Evolutionary conservation across 2,888 invertebrate genomes (phyloP), one percentile per base, ranked within the genome.

Genomic region (Drosophila colorata): DNA sequence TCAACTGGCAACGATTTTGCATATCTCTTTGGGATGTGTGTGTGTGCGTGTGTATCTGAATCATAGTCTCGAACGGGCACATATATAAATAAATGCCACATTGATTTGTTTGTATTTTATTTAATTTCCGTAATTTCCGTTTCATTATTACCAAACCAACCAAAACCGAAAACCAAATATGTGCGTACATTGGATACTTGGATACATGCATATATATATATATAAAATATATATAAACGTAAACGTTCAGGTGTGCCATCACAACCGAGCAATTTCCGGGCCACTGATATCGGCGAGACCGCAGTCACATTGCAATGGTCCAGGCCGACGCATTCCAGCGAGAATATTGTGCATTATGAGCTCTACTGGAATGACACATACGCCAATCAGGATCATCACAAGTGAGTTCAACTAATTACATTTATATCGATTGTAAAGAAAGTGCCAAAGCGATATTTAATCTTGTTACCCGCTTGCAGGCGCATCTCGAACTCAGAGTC

Each of bases 281-380:
- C 96, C 13, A 95, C 95, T 69, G 96, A 98, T 91, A 95, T 96
- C 58, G 97, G 97, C 53, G 98, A 99, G 92, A 97, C 97, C 53
- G 95, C 96, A 67, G 97, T 99, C 61, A 96, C 96, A 64, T 94
- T 99, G 87, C 96, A 96, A 81, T 99, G 99, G 99, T 96, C 95
- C 67, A 95, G 96, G 89, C 99, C 99, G 16, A 95, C 96, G 70
- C 97, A 97, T 93, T 96, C 97, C 72, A 96, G 97, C 71, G 98
- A 98, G 92, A 97, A 96, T 92, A 98, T 99, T 91, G 95, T 97
- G 78, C 97, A 97, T 90, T 99, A 99, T 93, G 98, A 98, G 93
- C 94, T 99, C 23, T 98, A 98, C 92, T 99, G 98, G 97, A 99
- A 99, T 93, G 98, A 98, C 91, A 98, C 98, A 25, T 98, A 97